Base-by-base conservation (phyloP, 2,888 invertebrate species). In the Ctena decussata region DNA sequence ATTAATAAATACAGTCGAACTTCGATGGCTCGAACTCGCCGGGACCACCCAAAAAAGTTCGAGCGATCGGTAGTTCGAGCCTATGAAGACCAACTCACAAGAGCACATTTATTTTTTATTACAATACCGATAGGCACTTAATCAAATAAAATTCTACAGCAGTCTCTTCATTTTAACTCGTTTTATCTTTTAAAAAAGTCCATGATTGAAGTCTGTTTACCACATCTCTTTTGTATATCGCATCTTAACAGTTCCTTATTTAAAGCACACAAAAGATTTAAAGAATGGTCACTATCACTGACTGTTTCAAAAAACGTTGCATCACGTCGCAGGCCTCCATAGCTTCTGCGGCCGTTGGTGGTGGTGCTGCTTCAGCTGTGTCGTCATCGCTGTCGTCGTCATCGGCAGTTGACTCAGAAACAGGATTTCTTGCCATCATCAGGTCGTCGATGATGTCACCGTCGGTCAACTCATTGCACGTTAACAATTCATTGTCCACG, bases 381-480 rank as follows among this genome's bases (percentile, higher is more conserved):
- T 69, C 69, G 15, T 69, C 69, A 15, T 21, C 21, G 30, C n/a
- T n/a, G 41, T 41, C 41, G 41, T 41, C 41, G 6, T 6, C 69
- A 6, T 30, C 69, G 69, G 8, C 15, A n/a, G 8, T n/a, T n/a
- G n/a, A 8, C n/a, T 12, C 49, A 15, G 15, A 5, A 21, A 35
- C 69, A 5, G 69, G 69, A 30, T 69, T 69, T 32, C 37, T 69
- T 21, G 35, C 37, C 69, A 37, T 75, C 41, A 49, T 8, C 30
- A 69, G 15, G 69, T 69, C 69, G 69, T 37, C 37, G 69, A 69
- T 69, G 30, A 69, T 69, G 69, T 69, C 69, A 12, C n/a, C 69
- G 30, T 69, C 69, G 6, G 37, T 69, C 18, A 69, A 32, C 12
- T 32, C 69, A 30, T 15, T n/a, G n/a, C 69, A 69, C 21, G 69